Conservation (phyloP, 2,113 vertebrate species). For the Trichechus manatus region DNA sequence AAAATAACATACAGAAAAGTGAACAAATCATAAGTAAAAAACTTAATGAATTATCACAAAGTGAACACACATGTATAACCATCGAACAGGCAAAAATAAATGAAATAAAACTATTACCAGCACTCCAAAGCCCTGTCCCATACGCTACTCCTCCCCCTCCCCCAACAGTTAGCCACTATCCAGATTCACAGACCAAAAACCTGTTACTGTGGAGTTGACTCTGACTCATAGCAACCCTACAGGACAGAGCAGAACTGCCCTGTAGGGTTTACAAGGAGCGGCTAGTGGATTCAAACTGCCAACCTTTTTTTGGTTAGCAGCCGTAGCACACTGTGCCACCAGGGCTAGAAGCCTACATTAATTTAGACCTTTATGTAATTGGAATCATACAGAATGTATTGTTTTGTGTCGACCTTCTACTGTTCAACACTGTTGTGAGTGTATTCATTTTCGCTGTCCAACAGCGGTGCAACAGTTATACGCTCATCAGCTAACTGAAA, state of each 20-base stretch:
- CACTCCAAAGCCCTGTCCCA: neutral
- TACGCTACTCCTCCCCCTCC: neutral
- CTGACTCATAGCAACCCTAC: no score
- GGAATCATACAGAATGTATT: accelerated
- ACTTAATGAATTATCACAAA: neutral
- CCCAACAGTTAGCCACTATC: neutral
- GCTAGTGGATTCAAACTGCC: no score
- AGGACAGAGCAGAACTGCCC: no score
- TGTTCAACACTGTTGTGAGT: neutral
- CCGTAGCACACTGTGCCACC: no score
- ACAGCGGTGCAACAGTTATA: neutral
- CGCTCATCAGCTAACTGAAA: no score
- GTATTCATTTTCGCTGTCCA: neutral
- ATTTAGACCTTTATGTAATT: neutral
- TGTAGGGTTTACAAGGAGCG: no score
- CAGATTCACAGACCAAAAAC: no score
- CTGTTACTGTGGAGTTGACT: no score
- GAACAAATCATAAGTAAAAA: neutral
- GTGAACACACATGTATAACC: neutral
- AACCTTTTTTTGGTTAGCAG: no score
- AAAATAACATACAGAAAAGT: neutral
- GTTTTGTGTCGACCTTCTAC: neutral
- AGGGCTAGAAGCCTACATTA: no score
- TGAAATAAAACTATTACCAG: neutral
- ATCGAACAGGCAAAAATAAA: neutral